Base-by-base conservation (phyloP, 2,888 invertebrate genomes). In the Pilophorus perplexus region DNA sequence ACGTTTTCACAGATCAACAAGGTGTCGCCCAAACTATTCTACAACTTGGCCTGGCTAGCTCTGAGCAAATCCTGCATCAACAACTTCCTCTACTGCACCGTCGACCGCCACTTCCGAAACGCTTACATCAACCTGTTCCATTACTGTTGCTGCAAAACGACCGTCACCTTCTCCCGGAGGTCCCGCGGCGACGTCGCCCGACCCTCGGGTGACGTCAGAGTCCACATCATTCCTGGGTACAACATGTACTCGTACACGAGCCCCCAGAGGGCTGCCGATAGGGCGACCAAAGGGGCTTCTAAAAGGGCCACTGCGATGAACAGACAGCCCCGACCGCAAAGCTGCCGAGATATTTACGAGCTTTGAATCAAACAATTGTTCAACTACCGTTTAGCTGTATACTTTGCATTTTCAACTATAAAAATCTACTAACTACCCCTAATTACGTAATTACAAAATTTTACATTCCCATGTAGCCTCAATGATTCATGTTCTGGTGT, bases 121-220 rank as follows among this genome's bases (percentile, higher is more conserved):
- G 87, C 88, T 4, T 90, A 87, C 75, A 79, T 84, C 12, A 85
- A 85, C 74, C 78, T 90, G 6, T 90, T 89, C 74, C 85, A 87
- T 74, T 90, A 90, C 74, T 89, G 89, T 74, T 89, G 85, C 75
- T 90, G 89, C 78, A 90, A 89, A 76, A 88, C 85, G 6, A 85
- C 86, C 3, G 84, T 85, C 22, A 83, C 86, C 1, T 85, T 85
- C 72, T 82, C 84, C 4, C 77, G 84, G 67, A 80, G 87, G 42
- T 82, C 84, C 64, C 77, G 87, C 33, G 77, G 80, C 60, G 80
- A 81, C 38, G 78, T 76, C 6, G 57, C 77, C 65, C 74, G 80
- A 25, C 79, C 83, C 12, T 79, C 83, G 0, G 81, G 83, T 2
- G 85, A 87, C 70, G 83, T 88, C n/a, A 77, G 85, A 71, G 88